Conservation (phyloP, 2,797 vertebrate genomes). For the Platyrinchus mystaceus region DNA sequence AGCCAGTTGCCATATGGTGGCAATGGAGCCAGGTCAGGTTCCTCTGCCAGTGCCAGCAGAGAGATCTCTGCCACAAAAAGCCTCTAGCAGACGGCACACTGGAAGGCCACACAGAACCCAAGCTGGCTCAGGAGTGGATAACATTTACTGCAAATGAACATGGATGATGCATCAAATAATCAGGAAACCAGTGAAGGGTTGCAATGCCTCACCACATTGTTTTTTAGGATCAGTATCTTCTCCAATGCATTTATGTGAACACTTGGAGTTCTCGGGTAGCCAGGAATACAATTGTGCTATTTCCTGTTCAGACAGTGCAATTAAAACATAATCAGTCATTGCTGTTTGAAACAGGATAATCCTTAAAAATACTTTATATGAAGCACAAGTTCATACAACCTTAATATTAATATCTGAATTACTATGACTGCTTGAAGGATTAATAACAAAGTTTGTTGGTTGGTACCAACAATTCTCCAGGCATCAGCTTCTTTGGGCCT, state of each 20-base stretch:
- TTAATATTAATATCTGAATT: background rate
- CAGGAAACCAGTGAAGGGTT: background rate
- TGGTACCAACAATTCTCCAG: background rate
- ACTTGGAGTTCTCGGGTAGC: background rate
- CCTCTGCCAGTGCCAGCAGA: background rate
- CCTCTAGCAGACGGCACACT: background rate
- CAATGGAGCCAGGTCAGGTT: background rate
- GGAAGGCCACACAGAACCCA: rapidly evolving
- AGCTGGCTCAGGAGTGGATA: background rate
- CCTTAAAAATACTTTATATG: background rate
- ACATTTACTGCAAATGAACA: background rate
- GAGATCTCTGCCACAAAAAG: background rate
- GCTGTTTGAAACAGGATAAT: background rate
- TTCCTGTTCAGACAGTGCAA: background rate
- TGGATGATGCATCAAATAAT: background rate
- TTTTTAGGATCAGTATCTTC: background rate
- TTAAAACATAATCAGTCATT: background rate
- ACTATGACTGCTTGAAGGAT: background rate
- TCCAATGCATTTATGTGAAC: background rate
- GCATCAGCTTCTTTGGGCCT: background rate
- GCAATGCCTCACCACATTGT: background rate
- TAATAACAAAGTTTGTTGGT: background rate
- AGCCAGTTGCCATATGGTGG: background rate
- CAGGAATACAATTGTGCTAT: background rate
- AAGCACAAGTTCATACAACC: background rate